phyloP scores from a whole-genome alignment of 1,140 invertebrate genomes.

The Tribolium madens region DNA sequence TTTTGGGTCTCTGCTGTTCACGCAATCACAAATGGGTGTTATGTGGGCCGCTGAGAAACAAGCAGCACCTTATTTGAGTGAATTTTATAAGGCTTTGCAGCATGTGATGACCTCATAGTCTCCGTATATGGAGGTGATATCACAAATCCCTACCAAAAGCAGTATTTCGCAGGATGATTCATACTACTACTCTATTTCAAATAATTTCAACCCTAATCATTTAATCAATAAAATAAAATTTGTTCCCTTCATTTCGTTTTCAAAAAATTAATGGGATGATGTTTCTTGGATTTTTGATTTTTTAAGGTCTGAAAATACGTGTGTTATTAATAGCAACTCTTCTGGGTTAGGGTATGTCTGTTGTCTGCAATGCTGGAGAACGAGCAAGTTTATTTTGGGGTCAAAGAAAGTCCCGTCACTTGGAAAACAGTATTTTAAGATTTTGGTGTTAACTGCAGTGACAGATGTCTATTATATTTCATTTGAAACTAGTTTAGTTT shows the following conservation, averaged over 20 bases:
- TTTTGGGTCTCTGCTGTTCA: not conserved
- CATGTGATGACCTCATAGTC: constrained; percentile 26
- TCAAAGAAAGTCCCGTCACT: constrained; percentile 1
- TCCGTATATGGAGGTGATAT: constrained; percentile 41
- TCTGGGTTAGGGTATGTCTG: too few species aligned
- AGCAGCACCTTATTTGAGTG: constrained; percentile 22
- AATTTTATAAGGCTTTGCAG: constrained; percentile 12
- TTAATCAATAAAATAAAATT: not conserved
- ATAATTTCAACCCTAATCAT: not conserved
- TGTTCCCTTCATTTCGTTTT: too few species aligned
- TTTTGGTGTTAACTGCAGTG: not conserved
- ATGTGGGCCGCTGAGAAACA: constrained; percentile 8
- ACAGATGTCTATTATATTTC: not conserved
- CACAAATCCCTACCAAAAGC: constrained; percentile 14
- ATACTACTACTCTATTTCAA: not conserved
- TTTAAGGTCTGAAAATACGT: not conserved
- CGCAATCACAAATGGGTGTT: constrained; percentile 4
- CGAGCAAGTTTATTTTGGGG: constrained; percentile 3
- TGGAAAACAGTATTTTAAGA: not conserved
- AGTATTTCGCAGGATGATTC: not conserved
- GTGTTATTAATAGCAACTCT: not conserved
- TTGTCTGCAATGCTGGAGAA: constrained; percentile 12
- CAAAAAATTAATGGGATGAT: too few species aligned
- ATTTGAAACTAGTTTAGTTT: not conserved
- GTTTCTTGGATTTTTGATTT: not conserved